These are phyloP conservation scores for Toxotes chatareus DNA, from an alignment of 2,113 vertebrate species.

Conservation along the genomic window DNA sequence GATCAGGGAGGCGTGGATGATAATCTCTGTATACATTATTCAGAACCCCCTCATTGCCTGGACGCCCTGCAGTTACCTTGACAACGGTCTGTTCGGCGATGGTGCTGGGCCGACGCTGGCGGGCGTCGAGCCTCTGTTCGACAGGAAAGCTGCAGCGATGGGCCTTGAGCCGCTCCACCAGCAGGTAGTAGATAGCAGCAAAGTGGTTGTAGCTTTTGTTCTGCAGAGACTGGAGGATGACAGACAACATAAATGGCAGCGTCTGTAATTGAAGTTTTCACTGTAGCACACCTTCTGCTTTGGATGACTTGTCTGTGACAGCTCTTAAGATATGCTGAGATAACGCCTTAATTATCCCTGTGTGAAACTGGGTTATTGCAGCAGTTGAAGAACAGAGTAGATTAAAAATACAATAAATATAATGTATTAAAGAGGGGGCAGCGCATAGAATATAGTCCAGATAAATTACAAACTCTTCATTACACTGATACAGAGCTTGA, in stretches of 20 bases:
- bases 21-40: constrained; percentile 57
- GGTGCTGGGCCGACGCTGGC: constrained; percentile 94
- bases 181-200: constrained; percentile 97
- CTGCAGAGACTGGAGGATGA: constrained; percentile 91
- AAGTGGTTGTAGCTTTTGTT: constrained; percentile 99
- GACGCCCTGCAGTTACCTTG: constrained; percentile 87
- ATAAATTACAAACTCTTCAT: constrained; percentile 1
- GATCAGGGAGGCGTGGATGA: constrained; percentile 57
- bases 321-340: constrained; percentile 32
- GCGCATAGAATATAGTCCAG: neutral
- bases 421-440: neutral
- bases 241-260: constrained; percentile 26
- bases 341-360: constrained; percentile 23
- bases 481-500: neutral
- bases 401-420: constrained; percentile 1
- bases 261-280: constrained; percentile 18
- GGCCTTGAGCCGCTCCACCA: constrained; percentile 96
- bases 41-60: neutral
- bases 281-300: constrained; percentile 3
- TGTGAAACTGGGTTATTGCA: constrained; percentile 39
- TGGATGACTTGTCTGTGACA: constrained; percentile 24
- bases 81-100: constrained; percentile 94
- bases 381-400: neutral
- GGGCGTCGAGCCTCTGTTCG: constrained; percentile 93
- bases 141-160: constrained; percentile 98